Conservation (phyloP, 2,888 invertebrate species). For the Caenorhabditis angaria region DNA sequence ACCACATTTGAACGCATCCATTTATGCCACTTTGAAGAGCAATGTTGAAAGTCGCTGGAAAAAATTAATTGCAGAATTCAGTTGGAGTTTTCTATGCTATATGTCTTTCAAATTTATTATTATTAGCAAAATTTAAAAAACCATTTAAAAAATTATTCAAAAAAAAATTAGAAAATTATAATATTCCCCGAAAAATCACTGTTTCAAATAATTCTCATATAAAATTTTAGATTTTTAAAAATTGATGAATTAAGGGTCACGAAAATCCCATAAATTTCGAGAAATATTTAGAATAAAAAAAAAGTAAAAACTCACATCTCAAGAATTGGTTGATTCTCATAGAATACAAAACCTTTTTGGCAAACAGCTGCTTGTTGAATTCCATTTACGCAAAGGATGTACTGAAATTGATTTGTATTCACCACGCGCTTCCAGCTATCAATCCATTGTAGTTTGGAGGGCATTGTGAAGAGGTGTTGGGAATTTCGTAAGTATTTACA, state of each 20-base stretch:
- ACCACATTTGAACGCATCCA: slow-evolving; percentile 28
- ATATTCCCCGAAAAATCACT: too few relatives aligned
- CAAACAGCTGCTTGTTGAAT: slow-evolving; percentile 21
- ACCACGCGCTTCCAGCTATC: slow-evolving; percentile 27
- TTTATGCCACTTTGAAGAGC: too few relatives aligned
- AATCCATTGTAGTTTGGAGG: slow-evolving; percentile 25
- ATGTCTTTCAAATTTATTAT: too few relatives aligned
- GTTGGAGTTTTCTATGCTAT: too few relatives aligned
- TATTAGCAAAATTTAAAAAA: too few relatives aligned
- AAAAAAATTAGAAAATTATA: too few relatives aligned
- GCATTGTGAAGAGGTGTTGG: slow-evolving; percentile 10
- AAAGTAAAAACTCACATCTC: slow-evolving; percentile 18
- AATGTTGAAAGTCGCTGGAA: slow-evolving; percentile 17
- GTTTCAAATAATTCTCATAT: too few relatives aligned
- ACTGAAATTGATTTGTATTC: slow-evolving; percentile 23
- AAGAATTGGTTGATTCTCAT: slow-evolving; percentile 8
- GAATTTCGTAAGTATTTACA: slow-evolving; percentile 5
- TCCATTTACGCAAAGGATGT: slow-evolving; percentile 32
- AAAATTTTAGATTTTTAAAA: too few relatives aligned
- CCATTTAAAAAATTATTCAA: too few relatives aligned
- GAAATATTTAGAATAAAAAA: too few relatives aligned
- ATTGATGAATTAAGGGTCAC: too few relatives aligned
- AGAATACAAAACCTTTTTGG: slow-evolving; percentile 27
- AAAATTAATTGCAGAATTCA: slow-evolving; percentile 13
- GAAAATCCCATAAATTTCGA: too few relatives aligned